A percentile compares a stretch with the other conserved stretches of the same genome.
These are phyloP conservation scores for Capromys pilorides DNA, from an alignment of 2,797 vertebrate species.

Conservation along the genomic window DNA sequence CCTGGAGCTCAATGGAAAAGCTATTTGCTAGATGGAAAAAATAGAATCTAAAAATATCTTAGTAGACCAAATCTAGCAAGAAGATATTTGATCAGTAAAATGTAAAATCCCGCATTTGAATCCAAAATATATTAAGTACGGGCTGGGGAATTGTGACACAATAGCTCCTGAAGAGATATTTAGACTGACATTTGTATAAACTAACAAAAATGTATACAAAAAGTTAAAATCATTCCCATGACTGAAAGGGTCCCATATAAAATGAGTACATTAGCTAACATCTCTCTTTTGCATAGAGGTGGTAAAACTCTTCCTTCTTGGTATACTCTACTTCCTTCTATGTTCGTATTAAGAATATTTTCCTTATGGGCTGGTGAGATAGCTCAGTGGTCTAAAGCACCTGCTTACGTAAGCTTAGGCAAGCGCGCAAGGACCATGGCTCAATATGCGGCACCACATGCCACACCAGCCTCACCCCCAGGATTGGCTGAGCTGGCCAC, in stretches of 20 bases:
- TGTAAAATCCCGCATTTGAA: not conserved
- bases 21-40: slow-evolving; percentile 26
- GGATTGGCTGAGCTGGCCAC: too few relatives aligned
- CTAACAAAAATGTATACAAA: not conserved
- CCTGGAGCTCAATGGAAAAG: slow-evolving; percentile 36
- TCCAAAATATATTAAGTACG: not conserved
- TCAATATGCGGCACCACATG: too few relatives aligned
- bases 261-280: not conserved
- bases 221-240: not conserved
- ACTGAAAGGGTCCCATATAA: not conserved
- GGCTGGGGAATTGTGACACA: not conserved
- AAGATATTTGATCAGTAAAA: slow-evolving; percentile 24
- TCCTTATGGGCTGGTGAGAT: not conserved
- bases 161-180: not conserved
- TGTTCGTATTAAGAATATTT: not conserved
- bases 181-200: not conserved
- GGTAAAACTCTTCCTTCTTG: not conserved
- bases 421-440: too few relatives aligned
- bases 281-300: not conserved
- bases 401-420: too few relatives aligned
- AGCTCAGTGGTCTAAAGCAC: too few relatives aligned
- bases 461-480: too few relatives aligned
- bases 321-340: not conserved
- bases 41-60: slow-evolving; percentile 56
- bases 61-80: slow-evolving; percentile 25